Conservation (phyloP, 2,888 invertebrate species). For the Morpho deidamia region DNA sequence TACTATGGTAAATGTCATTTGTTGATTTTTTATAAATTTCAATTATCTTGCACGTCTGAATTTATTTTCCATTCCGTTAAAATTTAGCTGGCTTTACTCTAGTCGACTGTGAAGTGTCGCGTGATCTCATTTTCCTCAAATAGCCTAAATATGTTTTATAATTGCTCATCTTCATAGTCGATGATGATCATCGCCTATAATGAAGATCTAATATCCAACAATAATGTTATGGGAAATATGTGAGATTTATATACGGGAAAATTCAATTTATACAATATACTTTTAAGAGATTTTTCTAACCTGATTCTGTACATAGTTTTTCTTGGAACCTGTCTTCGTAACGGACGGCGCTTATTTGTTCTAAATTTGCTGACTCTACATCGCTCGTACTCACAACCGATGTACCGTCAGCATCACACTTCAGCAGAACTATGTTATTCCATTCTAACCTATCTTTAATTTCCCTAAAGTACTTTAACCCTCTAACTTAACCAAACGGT, state of each 20-base stretch:
- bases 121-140: too few species aligned
- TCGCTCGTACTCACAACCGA: slow-evolving; percentile 19
- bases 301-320: slow-evolving; percentile 18
- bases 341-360: slow-evolving; percentile 59
- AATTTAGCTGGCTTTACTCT: too few species aligned
- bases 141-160: too few species aligned
- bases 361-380: slow-evolving; percentile 30
- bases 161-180: too few species aligned
- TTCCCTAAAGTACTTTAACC: slow-evolving; percentile 48
- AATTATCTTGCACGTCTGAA: too few species aligned
- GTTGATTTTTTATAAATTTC: too few species aligned
- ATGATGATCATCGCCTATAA: too few species aligned
- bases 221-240: neutral
- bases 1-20: too few species aligned
- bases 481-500: slow-evolving; percentile 56
- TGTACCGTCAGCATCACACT: slow-evolving; percentile 36
- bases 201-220: too few species aligned
- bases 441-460: slow-evolving; percentile 43
- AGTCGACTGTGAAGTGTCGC: too few species aligned
- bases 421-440: slow-evolving; percentile 48
- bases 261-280: slow-evolving; percentile 3
- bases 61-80: too few species aligned
- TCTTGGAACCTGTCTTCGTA: slow-evolving; percentile 20
- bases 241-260: neutral
- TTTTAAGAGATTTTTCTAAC: slow-evolving; percentile 2